phyloP scores from a whole-genome alignment of 2,113 vertebrate species.

The Tachycineta bicolor region DNA sequence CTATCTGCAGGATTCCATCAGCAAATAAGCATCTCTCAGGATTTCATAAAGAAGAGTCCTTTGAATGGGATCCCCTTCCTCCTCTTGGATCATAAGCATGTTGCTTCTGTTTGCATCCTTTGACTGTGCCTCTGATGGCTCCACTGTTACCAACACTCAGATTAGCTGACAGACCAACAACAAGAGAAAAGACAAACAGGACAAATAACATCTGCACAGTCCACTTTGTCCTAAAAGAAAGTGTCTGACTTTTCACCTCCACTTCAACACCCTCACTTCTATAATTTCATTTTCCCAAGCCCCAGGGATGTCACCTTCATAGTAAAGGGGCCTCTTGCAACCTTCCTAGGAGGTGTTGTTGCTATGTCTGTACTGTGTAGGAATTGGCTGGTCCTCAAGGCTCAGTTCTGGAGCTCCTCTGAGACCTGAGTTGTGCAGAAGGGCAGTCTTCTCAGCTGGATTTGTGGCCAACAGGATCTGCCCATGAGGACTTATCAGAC shows the following conservation, averaged over 20 bases:
- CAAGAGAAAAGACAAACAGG: not conserved
- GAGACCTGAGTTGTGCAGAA: not conserved
- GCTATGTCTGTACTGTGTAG: accelerated
- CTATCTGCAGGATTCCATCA: not conserved
- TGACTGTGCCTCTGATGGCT: not conserved
- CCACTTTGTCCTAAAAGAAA: not conserved
- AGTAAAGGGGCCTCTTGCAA: not conserved
- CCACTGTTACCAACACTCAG: not conserved
- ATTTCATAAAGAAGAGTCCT: not conserved
- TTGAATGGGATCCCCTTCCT: not conserved
- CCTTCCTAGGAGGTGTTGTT: not conserved
- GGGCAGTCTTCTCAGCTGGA: not conserved
- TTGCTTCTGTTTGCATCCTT: not conserved
- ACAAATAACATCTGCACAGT: not conserved
- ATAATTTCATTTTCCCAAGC: not conserved
- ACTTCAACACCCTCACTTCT: not conserved
- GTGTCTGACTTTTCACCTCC: not conserved
- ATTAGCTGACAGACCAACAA: not conserved
- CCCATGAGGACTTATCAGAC: not conserved
- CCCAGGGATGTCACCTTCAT: not conserved
- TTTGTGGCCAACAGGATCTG: not conserved
- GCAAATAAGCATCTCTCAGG: not conserved
- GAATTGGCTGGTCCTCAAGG: not conserved
- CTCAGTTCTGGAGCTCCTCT: not conserved
- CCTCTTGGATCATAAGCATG: not conserved